Base-by-base conservation (phyloP, 2,113 vertebrate species). In the Benitochromis conjunctus region DNA sequence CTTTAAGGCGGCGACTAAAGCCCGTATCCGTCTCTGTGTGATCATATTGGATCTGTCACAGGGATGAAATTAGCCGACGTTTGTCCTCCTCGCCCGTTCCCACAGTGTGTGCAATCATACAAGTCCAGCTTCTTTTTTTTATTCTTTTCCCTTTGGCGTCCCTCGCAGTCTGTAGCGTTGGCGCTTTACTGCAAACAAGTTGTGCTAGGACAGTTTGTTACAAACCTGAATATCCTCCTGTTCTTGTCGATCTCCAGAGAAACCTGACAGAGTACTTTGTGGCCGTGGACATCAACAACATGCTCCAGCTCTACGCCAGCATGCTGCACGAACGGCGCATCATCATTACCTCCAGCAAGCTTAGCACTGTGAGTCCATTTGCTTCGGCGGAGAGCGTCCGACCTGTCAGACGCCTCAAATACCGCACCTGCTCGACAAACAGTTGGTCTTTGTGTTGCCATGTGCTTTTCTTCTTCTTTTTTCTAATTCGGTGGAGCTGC, bases 221-320 rank as follows among this genome's bases (percentile, higher is more conserved):
- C 87, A 83, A 85, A 71, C 90, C 89, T 90, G 79, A 88, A 74
- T 83, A 24, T 91, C 80, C 77, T 74, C 92, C 79, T 92, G 56
- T 89, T 80, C 55, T 81, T 80, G 83, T 94, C 56, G 93, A 74
- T 86, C 95, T 97, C 69, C 96, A 99, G 99, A 98, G 98, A 96
- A 99, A 99, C 94, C 96, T 99, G 94, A 99, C 99, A 1, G 98
- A 99, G 93, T 99, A 99, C 96, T 99, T 99, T 93, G 98, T 99
- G 94, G 99, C 99, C 14, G 99, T 99, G 97, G 98, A 99, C 90
- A 97, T 98, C 95, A 97, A 96, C 95, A 99, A 98, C 94, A 99
- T 99, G 99, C 97, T 99, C 92, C 98, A 98, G 90, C 96, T 99
- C 88, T 99, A 98, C 84, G 98, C 98, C 95, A 98, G 97, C 91